Conservation (phyloP, 2,888 invertebrate genomes). For the Macrosiphum euphorbiae region DNA sequence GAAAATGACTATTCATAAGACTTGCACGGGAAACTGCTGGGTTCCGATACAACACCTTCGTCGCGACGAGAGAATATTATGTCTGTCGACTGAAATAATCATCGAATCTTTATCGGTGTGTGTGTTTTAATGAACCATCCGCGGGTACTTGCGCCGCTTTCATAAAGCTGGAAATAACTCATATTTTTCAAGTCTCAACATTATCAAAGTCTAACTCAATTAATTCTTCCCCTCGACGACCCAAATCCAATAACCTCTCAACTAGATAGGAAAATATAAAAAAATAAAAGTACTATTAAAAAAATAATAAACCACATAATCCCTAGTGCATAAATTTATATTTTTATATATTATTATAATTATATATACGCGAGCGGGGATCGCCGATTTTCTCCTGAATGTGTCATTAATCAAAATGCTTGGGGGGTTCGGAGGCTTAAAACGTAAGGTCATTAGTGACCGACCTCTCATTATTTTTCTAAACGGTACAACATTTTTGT, state of each 20-base stretch:
- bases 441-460: constrained; percentile 56
- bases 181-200: constrained; percentile 3
- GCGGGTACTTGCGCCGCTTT: background rate
- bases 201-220: constrained; percentile 39
- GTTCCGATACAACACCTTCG: background rate
- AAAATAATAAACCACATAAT: constrained; percentile 48
- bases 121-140: constrained; percentile 12
- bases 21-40: background rate
- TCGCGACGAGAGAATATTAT: background rate
- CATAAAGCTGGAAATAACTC: background rate
- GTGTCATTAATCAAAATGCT: constrained; percentile 60
- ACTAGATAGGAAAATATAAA: constrained; percentile 28
- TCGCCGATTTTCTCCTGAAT: constrained; percentile 23
- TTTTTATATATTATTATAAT: background rate
- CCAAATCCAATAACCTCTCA: constrained; percentile 46
- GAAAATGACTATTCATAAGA: background rate
- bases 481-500: constrained; percentile 55
- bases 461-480: constrained; percentile 59
- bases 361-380: background rate
- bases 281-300: constrained; percentile 17
- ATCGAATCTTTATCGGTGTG: background rate
- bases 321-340: constrained; percentile 9
- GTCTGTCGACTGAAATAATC: background rate
- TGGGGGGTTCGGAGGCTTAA: constrained; percentile 39
- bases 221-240: constrained; percentile 43